Conservation (phyloP, 2,888 invertebrate species). For the Sylvicola fuscatus region DNA sequence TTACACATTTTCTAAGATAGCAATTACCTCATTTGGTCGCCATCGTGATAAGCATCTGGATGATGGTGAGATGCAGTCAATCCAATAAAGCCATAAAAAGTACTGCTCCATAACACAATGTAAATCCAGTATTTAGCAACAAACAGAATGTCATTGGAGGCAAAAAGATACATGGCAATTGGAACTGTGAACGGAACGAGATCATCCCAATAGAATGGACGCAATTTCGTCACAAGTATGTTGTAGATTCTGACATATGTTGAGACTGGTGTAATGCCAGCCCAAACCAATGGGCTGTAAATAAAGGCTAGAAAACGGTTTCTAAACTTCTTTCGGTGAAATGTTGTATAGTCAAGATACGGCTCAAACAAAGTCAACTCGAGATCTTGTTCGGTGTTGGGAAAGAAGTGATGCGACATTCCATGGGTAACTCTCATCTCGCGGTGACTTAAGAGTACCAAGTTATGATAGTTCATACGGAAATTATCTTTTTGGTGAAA, state of each 20-base stretch:
- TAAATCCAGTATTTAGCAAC: constrained; percentile 29
- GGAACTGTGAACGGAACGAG: constrained; percentile 25
- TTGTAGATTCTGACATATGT: too few relatives aligned
- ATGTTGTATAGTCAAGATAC: constrained; percentile 40
- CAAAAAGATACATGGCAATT: constrained; percentile 22
- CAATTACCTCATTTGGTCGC: constrained; percentile 40
- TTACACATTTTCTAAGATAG: constrained; percentile 1
- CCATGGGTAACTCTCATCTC: constrained; percentile 58
- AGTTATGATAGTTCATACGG: constrained; percentile 58
- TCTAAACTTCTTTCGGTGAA: constrained; percentile 28
- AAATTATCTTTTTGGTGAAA: constrained; percentile 56
- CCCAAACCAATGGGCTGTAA: constrained; percentile 26
- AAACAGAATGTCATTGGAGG: constrained; percentile 12
- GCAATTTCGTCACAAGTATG: constrained; percentile 10
- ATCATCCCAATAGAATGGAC: constrained; percentile 23
- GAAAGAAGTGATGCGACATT: constrained; percentile 57
- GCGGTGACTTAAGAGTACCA: constrained; percentile 35
- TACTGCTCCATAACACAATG: constrained; percentile 33
- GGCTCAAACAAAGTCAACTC: constrained; percentile 51
- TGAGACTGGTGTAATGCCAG: too few relatives aligned
- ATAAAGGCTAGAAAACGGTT: constrained; percentile 31
- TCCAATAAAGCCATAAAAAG: constrained; percentile 39
- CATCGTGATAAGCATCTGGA: constrained; percentile 58
- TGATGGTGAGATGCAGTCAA: constrained; percentile 62
- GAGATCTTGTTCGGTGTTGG: constrained; percentile 54